A percentile compares a stretch with the other conserved stretches of the same genome.
These are phyloP conservation scores for Xestobium rufovillosum DNA, from an alignment of 2,888 invertebrate species.

Conservation along the genomic window DNA sequence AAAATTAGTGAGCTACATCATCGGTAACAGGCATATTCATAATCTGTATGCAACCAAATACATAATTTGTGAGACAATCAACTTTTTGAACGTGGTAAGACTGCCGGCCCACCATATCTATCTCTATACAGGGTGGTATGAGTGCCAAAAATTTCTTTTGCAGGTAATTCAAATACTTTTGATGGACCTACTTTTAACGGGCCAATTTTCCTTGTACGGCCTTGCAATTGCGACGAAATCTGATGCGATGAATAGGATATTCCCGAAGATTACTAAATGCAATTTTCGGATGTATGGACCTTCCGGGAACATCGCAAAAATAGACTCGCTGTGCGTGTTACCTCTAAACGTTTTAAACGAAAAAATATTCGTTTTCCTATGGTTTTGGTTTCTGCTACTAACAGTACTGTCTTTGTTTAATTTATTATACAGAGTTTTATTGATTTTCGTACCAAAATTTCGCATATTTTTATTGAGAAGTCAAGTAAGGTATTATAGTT, in stretches of 20 bases:
- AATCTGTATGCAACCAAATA: background rate
- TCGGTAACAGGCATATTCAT: background rate
- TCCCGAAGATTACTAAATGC: slow-evolving; percentile 56
- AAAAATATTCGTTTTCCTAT: slow-evolving; percentile 59
- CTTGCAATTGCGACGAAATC: too few relatives aligned
- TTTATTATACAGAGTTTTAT: slow-evolving; percentile 52
- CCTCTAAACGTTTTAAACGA: slow-evolving; percentile 65
- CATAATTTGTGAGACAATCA: background rate
- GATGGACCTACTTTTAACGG: background rate
- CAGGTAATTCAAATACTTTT: slow-evolving; percentile 1
- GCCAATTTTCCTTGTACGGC: background rate
- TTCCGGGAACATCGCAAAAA: slow-evolving; percentile 46
- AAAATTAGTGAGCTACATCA: background rate
- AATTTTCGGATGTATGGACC: slow-evolving; percentile 48
- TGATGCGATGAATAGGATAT: slow-evolving; percentile 26
- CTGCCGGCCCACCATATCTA: too few relatives aligned
- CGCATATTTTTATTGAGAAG: background rate
- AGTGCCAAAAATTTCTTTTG: background rate
- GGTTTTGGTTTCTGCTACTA: slow-evolving; percentile 59
- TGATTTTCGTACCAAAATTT: slow-evolving; percentile 41
- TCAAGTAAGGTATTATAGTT: slow-evolving; percentile 1
- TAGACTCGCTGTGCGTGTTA: slow-evolving; percentile 56
- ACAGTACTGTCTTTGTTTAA: slow-evolving; percentile 51
- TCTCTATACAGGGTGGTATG: too few relatives aligned
- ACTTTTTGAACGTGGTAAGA: background rate